A percentile compares a stretch with the other conserved stretches of the same genome.
Evolutionary conservation across 2,797 vertebrate genomes (phyloP).

Genomic region (Spondyliosoma cantharus): DNA sequence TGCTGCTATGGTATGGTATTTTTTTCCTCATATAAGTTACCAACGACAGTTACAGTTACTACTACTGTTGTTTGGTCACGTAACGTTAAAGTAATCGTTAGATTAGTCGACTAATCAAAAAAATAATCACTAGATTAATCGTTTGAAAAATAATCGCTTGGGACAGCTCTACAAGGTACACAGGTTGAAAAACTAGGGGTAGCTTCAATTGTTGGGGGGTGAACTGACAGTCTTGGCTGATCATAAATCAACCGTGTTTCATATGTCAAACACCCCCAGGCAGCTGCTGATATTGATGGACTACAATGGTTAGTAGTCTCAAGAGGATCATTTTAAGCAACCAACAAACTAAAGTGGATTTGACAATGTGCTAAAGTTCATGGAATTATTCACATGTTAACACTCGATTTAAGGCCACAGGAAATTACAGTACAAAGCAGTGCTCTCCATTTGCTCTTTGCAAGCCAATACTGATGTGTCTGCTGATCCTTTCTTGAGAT

Average conservation of each 20-base stretch:
- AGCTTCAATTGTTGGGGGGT: no score
- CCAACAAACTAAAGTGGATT: conserved; percentile 2
- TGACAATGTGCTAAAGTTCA: neutral
- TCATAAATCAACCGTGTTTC: conserved; percentile 6
- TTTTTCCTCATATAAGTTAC: no score
- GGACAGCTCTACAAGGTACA: no score
- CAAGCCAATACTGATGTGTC: conserved; percentile 1
- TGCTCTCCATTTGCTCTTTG: neutral
- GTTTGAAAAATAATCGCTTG: no score
- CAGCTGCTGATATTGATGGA: conserved; percentile 16
- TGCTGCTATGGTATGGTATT: no score
- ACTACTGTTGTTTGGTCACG: no score
- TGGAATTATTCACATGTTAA: conserved; percentile 7
- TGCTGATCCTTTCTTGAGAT: conserved; percentile 19
- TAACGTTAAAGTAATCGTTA: no score
- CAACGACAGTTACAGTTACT: no score
- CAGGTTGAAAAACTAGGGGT: neutral
- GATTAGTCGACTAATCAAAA: no score
- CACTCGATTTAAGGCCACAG: neutral
- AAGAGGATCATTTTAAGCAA: neutral
- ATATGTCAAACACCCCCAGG: conserved; percentile 16
- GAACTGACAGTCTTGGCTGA: neutral
- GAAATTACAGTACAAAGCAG: neutral
- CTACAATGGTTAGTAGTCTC: neutral
- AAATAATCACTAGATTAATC: no score